phyloP scores from a whole-genome alignment of 2,888 invertebrate genomes.

The Archips xylosteana region DNA sequence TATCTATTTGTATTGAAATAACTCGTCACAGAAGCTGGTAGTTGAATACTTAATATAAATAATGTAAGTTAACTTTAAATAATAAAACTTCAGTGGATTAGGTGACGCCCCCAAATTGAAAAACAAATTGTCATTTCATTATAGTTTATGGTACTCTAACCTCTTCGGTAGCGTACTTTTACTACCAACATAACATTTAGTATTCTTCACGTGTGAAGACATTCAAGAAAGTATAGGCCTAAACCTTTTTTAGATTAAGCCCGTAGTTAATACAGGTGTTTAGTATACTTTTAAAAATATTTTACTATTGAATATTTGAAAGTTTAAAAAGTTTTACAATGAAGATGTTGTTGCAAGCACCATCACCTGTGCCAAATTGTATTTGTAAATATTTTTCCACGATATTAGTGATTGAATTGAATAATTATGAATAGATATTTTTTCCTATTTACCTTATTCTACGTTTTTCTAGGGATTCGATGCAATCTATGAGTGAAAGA shows the following conservation, averaged over 20 bases:
- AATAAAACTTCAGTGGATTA: slow-evolving; percentile 21
- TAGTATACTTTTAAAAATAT: slow-evolving; percentile 72
- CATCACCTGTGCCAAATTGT: slow-evolving; percentile 80
- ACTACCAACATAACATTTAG: not conserved
- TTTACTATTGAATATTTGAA: slow-evolving; percentile 64
- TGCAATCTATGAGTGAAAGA: not conserved
- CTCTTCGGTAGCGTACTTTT: slow-evolving; percentile 18
- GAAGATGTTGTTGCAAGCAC: slow-evolving; percentile 67
- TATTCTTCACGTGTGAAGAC: slow-evolving; percentile 19
- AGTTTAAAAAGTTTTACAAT: slow-evolving; percentile 60
- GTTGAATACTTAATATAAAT: slow-evolving; percentile 37
- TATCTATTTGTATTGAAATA: slow-evolving; percentile 44
- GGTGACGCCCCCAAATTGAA: slow-evolving; percentile 14
- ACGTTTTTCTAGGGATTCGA: slow-evolving; percentile 39
- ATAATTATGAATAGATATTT: slow-evolving; percentile 54
- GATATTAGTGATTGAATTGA: slow-evolving; percentile 59
- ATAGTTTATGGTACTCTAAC: slow-evolving; percentile 14
- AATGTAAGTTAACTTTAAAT: slow-evolving; percentile 26
- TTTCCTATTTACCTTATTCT: slow-evolving; percentile 50
- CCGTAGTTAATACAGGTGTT: slow-evolving; percentile 78
- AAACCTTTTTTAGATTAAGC: slow-evolving; percentile 74
- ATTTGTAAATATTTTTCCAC: slow-evolving; percentile 78
- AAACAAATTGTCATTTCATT: slow-evolving; percentile 8
- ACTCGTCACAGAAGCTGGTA: slow-evolving; percentile 37
- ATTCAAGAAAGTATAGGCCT: slow-evolving; percentile 70